A percentile compares a stretch with the other conserved stretches of the same genome.
Conservation (phyloP, 2,113 vertebrate genomes). For the Campylorhamphus procurvoides region DNA sequence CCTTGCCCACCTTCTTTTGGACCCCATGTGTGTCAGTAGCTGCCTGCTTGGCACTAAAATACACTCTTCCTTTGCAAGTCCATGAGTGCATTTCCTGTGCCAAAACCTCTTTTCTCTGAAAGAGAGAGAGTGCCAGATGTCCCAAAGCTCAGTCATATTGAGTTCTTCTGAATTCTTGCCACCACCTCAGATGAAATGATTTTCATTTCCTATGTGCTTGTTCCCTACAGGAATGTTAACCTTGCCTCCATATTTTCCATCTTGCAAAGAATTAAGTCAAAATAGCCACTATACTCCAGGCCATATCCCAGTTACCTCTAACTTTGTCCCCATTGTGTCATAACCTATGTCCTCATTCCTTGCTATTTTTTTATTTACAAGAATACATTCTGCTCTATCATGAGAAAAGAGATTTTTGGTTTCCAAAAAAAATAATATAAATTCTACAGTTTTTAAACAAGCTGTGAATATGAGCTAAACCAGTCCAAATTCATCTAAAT, state of each 20-base stretch:
- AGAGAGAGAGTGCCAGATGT: not conserved
- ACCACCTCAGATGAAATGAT: not conserved
- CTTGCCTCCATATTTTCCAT: not conserved
- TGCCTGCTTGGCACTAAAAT: not conserved
- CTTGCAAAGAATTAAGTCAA: not conserved
- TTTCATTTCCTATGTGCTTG: not conserved
- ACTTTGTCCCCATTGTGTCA: not conserved
- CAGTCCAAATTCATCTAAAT: not conserved
- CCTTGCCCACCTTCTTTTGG: not conserved
- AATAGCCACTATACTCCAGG: not conserved
- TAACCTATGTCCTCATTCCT: not conserved
- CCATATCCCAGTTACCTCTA: not conserved
- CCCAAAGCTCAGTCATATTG: not conserved
- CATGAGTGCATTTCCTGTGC: not conserved
- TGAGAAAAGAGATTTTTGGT: not conserved
- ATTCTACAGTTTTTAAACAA: not conserved
- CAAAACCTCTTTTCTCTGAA: not conserved
- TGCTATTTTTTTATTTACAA: not conserved
- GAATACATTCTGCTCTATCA: not conserved
- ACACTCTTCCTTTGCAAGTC: not conserved
- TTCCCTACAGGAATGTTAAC: not conserved
- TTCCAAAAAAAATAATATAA: not conserved
- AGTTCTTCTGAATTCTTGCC: conserved; percentile 9
- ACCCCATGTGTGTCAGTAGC: not conserved
- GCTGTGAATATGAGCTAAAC: not conserved